phyloP scores from a whole-genome alignment of 1,140 invertebrate species.

The Drosophila oshimai region DNA sequence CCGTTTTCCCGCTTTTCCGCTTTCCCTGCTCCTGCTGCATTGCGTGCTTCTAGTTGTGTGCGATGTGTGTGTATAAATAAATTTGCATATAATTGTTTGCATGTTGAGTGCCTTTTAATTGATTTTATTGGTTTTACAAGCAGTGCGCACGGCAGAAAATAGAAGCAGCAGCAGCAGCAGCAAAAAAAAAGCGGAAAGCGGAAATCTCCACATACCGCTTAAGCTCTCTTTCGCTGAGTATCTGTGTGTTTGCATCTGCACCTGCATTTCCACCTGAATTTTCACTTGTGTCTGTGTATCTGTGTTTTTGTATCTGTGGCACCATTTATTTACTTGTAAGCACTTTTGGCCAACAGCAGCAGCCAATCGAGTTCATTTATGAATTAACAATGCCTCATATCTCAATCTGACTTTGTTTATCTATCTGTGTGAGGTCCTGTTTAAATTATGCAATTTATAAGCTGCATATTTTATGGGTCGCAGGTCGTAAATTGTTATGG shows the following conservation, averaged over 20 bases:
- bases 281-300: neutral
- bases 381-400: conserved; percentile 63
- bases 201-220: conserved; percentile 37
- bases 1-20: neutral
- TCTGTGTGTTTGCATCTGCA: neutral
- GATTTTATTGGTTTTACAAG: conserved; percentile 78
- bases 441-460: conserved; percentile 75
- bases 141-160: conserved; percentile 37
- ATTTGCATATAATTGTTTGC: conserved; percentile 81
- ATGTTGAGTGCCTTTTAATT: conserved; percentile 80
- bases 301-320: conserved; percentile 2
- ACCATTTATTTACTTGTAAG: conserved; percentile 65
- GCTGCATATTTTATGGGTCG: conserved; percentile 68
- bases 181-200: conserved; percentile 4
- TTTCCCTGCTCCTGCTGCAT: neutral
- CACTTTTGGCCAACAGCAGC: conserved; percentile 30
- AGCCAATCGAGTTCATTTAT: conserved; percentile 44
- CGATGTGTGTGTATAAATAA: conserved; percentile 64
- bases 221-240: conserved; percentile 32
- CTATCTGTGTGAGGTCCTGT: conserved; percentile 16
- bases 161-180: conserved; percentile 17
- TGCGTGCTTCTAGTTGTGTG: conserved; percentile 14
- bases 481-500: conserved; percentile 65
- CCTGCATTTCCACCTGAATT: conserved; percentile 2
- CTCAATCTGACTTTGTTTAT: conserved; percentile 55